A percentile compares a stretch with the other conserved stretches of the same genome.
Conservation (phyloP, 2,888 invertebrate species). For the Cerceris ruficornis region DNA sequence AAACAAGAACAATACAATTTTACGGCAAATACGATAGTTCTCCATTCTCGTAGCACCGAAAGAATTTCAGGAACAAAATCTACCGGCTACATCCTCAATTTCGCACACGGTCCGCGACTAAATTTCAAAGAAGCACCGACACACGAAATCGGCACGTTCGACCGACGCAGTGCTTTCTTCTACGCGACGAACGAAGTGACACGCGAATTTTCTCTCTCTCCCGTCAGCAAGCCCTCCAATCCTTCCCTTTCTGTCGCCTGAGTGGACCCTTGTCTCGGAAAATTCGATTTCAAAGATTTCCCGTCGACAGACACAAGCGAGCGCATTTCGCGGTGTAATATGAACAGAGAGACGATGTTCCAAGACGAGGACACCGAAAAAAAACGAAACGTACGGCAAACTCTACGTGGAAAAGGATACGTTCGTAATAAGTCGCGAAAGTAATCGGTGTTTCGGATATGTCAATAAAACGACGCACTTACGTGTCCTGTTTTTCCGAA, state of each 20-base stretch:
- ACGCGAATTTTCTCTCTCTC: constrained; percentile 45
- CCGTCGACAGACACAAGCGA: constrained; percentile 57
- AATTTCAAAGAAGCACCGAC: constrained; percentile 56
- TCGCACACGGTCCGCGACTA: constrained; percentile 55
- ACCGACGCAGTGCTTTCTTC: constrained; percentile 26
- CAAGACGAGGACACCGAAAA: constrained; percentile 40
- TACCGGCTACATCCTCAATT: constrained; percentile 34
- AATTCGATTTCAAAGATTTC: constrained; percentile 66
- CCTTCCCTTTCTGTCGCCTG: constrained; percentile 27
- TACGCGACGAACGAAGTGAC: constrained; percentile 17
- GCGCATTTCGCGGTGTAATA: constrained; percentile 33
- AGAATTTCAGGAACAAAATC: neutral
- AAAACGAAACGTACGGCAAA: neutral
- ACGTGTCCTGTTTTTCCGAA: too few species aligned
- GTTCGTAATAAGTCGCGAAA: neutral
- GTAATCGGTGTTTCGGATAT: too few species aligned
- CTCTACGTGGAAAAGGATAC: constrained; percentile 35
- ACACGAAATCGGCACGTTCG: constrained; percentile 53
- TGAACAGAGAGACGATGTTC: constrained; percentile 29
- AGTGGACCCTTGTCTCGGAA: constrained; percentile 62
- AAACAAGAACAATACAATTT: too few species aligned
- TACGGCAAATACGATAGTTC: neutral
- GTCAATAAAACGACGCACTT: too few species aligned
- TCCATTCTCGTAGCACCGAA: neutral
- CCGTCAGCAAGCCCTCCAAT: constrained; percentile 17